Conservation (phyloP, 2,888 invertebrate genomes). For the Hypsopygia costalis region DNA sequence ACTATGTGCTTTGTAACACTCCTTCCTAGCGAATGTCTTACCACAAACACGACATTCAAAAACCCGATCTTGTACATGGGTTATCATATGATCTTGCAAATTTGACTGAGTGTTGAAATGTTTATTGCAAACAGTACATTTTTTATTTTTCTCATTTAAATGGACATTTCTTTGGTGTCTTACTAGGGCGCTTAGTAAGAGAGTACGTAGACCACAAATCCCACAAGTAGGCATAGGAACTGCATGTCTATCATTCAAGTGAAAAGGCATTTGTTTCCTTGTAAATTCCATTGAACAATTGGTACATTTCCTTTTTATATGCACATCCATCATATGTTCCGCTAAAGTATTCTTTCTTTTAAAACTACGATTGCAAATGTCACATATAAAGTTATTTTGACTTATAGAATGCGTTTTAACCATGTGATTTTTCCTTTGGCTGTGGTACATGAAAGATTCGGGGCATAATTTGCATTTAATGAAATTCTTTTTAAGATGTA, state of each 20-base stretch:
- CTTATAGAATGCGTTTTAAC: slow-evolving; percentile 9
- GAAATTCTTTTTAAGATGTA: slow-evolving; percentile 26
- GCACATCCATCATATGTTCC: slow-evolving; percentile 17
- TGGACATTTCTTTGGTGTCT: slow-evolving; percentile 33
- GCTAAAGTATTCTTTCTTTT: slow-evolving; percentile 29
- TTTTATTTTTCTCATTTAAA: slow-evolving; percentile 27
- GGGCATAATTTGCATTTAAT: slow-evolving; percentile 27
- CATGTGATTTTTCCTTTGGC: slow-evolving; percentile 24
- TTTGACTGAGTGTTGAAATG: slow-evolving; percentile 29
- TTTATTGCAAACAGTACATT: slow-evolving; percentile 29
- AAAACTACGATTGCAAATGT: slow-evolving; percentile 23
- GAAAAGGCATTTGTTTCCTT: slow-evolving; percentile 12
- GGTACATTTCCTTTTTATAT: slow-evolving; percentile 16
- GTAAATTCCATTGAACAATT: slow-evolving; percentile 10
- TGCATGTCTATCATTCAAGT: slow-evolving; percentile 29
- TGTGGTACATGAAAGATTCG: slow-evolving; percentile 31
- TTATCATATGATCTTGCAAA: slow-evolving; percentile 30
- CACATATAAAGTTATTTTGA: slow-evolving; percentile 21
- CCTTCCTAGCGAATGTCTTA: slow-evolving; percentile 19
- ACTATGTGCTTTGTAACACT: slow-evolving; percentile 20
- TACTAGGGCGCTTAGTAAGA: slow-evolving; percentile 20
- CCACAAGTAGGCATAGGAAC: slow-evolving; percentile 33
- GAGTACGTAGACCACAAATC: slow-evolving; percentile 22
- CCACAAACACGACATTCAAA: slow-evolving; percentile 15
- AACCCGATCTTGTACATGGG: slow-evolving; percentile 21